Evolutionary conservation across 2,113 vertebrate genomes (phyloP), one percentile per base, ranked within the genome.

Genomic region (Anolis carolinensis): DNA sequence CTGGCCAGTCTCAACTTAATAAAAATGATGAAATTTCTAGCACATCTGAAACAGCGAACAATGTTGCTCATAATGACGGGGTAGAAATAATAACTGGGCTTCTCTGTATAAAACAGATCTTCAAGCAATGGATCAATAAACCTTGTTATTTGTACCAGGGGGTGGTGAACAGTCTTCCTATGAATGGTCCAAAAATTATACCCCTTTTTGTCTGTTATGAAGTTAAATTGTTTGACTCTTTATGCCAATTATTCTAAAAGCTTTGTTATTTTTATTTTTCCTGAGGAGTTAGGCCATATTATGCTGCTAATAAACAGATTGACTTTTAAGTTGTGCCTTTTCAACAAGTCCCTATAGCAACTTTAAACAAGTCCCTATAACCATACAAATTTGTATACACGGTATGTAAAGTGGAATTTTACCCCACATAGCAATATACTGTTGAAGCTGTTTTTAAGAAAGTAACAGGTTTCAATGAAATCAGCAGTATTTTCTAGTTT

Each of bases 401-500:
- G 87, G 44, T 83, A 36, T 65, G 76, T 93, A 86, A 89, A 92
- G 86, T 81, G 30, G 80, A 88, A 85, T 87, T 91, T 25, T 65
- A 27, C 21, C 55, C 55, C 23, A 65, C 63, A 27, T 30, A 68
- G 27, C 65, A 8, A 27, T 30, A n/a, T 67, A 50, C 18, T 18
- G 21, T 8, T n/a, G 48, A 9, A 52, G 70, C 11, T 34, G n/a
- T 44, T 44, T 44, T 82, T 39, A 71, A 32, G 23, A 25, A 32
- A 52, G 32, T 8, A 71, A 39, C 48, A 10, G 23, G 10, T 11
- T 70, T 68, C 6, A 80, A 65, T 25, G 34, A 67, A 7, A 62
- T 20, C 30, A 79, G 20, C 32, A 63, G 23, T 25, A 79, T 62
- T 39, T 79, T 2, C 23, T 76, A 39, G 4, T 30, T n/a, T 68